Evolutionary conservation across 1,140 invertebrate species (phyloP), one percentile per base, ranked within the genome.

Genomic region (Neodiprion pinetum): DNA sequence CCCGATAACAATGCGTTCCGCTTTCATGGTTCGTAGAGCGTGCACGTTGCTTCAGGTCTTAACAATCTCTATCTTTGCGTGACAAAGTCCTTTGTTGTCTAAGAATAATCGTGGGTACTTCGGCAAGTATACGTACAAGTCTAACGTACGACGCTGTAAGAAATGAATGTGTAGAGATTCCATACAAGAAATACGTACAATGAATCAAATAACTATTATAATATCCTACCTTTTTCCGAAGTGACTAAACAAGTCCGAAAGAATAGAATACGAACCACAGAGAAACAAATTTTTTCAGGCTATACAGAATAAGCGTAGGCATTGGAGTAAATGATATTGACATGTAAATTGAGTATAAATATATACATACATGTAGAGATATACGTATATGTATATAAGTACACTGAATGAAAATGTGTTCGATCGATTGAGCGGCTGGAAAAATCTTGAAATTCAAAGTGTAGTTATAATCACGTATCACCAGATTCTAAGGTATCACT

Each of bases 191-290:
- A 61, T 61, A 17, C 11, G 53, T 61, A 61, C 9, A 12, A 61
- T 61, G 11, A 72, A 72, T 53, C 21, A 72, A 72, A 40, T 72
- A 17, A 69, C 14, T 69, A 69, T 47, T 21, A 23, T 69, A 69
- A 23, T 69, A 69, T 69, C 67, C 67, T 69, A 69, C 67, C 67
- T 69, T 69, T 69, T 69, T 69, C 67, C n/a, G 67, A 69, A 69
- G 67, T 69, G 67, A 69, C 67, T 69, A 69, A 69, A 69, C 67
- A 69, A 69, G 67, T 69, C 40, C 23, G n/a, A 69, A 23, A 69
- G 12, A 47, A 69, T 23, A 23, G 21, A 23, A 47, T 17, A 23
- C 10, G 21, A 69, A 69, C 11, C 3, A 23, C 10, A 69, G 53
- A 14, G 53, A 61, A 61, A 61, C 0, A 61, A 61, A 61, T 61